Evolutionary conservation across 2,113 vertebrate genomes (phyloP).

Genomic region (Raja brachyura): DNA sequence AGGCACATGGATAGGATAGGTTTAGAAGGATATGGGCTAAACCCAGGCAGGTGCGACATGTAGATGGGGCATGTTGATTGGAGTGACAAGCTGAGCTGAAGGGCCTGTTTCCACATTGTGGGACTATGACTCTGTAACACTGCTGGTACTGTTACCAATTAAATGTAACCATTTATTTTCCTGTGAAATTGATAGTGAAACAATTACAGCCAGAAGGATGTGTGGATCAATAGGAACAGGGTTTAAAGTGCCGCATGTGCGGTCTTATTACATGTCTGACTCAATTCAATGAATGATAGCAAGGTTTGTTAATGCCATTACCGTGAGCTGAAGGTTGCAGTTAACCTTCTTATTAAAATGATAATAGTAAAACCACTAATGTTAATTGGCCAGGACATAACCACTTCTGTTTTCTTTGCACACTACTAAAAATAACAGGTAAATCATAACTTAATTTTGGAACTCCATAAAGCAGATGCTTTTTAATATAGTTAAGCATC

Average conservation of each 20-base stretch:
- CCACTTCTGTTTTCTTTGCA: neutral
- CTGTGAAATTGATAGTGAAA: neutral
- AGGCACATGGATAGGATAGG: no score
- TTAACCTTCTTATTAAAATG: neutral
- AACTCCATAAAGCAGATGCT: neutral
- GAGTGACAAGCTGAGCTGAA: no score
- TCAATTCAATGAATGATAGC: neutral
- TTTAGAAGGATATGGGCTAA: no score
- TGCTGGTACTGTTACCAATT: neutral
- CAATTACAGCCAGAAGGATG: neutral
- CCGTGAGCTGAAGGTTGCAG: neutral
- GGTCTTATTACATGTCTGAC: neutral
- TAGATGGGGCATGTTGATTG: no score
- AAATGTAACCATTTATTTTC: neutral
- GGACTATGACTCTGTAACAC: no score
- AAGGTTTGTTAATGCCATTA: neutral
- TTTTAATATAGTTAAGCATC: neutral
- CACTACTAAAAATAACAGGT: neutral
- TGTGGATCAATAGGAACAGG: neutral
- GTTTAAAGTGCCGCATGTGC: neutral
- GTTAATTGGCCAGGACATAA: neutral
- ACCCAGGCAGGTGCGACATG: no score
- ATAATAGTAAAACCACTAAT: neutral
- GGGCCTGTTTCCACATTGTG: no score
- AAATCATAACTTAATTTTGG: conserved; percentile 10